Evolutionary conservation across 2,888 invertebrate genomes (phyloP), one percentile per base, ranked within the genome.

Genomic region (Adelognathus sp.): DNA sequence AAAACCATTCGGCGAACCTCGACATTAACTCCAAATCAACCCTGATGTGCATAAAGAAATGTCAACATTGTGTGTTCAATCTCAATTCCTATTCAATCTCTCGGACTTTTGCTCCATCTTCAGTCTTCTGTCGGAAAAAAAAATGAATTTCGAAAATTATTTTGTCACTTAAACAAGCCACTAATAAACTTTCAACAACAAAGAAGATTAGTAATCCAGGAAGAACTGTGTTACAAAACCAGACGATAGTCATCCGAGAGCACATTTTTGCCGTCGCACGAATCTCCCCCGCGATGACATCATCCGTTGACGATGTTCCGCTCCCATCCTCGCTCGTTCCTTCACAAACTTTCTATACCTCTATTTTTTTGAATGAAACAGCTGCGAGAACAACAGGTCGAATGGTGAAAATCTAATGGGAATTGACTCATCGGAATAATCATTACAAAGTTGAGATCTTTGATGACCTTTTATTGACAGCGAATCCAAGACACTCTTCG

Each of bases 241-340:
- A n/a, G 21, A n/a, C 11, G 24, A 50, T 21, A 50, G 21, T 21
- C 21, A n/a, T 24, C 50, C 21, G n/a, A 24, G 24, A 24, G n/a
- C 7, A 50, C 50, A 24, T 3, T 24, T 50, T 50, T 21, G 21
- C 24, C 24, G 50, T 24, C 24, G 21, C 4, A 5, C 66, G 76
- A 66, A 71, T 58, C 70, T 58, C 69, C 70, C 75, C 71, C 81
- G 70, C 78, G 69, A 86, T 88, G 88, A 89, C 88, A 88, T 88
- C 88, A 89, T 86, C 87, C 84, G 81, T 83, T 86, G 86, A 86
- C 87, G 86, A 88, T 86, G 86, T 86, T 85, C 85, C 56, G 82
- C 85, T 66, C 80, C 76, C 81, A 82, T 60, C 70, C 24, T 67
- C 67, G 39, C n/a, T 29, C 27, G 67, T 24, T 27, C 60, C 11